These are phyloP conservation scores for Nerophis ophidion DNA, from an alignment of 2,113 vertebrate species.

Conservation along the genomic window DNA sequence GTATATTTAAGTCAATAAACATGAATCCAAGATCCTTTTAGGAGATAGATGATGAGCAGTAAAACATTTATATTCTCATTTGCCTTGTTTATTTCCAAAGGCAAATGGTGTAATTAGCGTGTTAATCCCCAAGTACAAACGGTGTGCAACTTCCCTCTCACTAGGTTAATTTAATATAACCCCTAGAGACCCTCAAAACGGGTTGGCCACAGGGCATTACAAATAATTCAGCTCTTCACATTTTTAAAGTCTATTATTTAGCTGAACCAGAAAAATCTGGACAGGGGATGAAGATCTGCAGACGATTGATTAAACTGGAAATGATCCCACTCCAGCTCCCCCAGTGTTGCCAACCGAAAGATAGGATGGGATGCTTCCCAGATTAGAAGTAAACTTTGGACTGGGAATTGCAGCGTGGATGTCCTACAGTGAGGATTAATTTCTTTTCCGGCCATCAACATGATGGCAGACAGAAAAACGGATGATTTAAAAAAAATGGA, in stretches of 20 bases:
- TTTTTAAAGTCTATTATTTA: slow-evolving; percentile 34
- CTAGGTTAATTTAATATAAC: not conserved
- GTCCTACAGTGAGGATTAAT: slow-evolving; percentile 55
- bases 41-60: not conserved
- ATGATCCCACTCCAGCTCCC: slow-evolving; percentile 17
- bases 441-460: slow-evolving; percentile 44
- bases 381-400: slow-evolving; percentile 48
- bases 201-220: slow-evolving; percentile 28
- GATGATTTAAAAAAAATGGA: slow-evolving; percentile 5
- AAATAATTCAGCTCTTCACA: slow-evolving; percentile 49
- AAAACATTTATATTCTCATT: not conserved
- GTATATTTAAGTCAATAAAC: not conserved
- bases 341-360: slow-evolving; percentile 25
- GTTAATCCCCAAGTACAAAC: slow-evolving; percentile 25
- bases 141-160: slow-evolving; percentile 30
- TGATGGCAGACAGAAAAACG: slow-evolving; percentile 22
- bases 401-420: slow-evolving; percentile 47
- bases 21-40: too few relatives aligned
- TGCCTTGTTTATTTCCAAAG: slow-evolving; percentile 18
- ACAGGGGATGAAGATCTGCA: slow-evolving; percentile 11
- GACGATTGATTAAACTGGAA: slow-evolving; percentile 20
- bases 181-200: too few relatives aligned
- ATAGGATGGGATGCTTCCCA: slow-evolving; percentile 46
- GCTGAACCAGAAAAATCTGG: slow-evolving; percentile 1
- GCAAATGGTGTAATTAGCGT: slow-evolving; percentile 30